These are phyloP conservation scores for Lepidocolaptes lacrymiger DNA, from an alignment of 2,797 vertebrate genomes.

Conservation along the genomic window DNA sequence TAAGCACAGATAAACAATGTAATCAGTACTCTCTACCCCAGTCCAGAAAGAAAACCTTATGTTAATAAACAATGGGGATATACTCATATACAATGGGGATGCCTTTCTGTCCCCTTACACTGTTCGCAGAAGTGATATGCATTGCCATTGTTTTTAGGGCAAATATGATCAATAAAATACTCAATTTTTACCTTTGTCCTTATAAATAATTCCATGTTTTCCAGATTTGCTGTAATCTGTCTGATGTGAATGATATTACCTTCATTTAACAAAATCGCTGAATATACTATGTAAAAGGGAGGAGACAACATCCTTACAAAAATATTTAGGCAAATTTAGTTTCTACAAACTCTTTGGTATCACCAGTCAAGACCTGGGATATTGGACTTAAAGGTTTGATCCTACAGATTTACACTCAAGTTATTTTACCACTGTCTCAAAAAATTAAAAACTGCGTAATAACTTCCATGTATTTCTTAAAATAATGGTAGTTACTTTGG, in stretches of 20 bases:
- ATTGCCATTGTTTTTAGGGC: not conserved
- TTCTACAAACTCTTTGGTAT: not conserved
- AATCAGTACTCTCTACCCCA: not conserved
- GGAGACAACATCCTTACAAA: not conserved
- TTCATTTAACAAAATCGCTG: not conserved
- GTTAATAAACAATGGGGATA: not conserved
- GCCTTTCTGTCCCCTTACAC: not conserved
- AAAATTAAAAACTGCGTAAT: not conserved
- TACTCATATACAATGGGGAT: not conserved
- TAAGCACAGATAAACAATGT: not conserved
- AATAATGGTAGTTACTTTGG: not conserved
- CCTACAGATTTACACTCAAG: not conserved
- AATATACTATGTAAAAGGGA: not conserved
- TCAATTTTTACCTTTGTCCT: not conserved
- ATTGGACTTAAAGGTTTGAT: not conserved
- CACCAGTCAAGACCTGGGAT: not conserved
- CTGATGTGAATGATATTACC: not conserved
- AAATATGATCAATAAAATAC: not conserved
- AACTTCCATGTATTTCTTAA: not conserved
- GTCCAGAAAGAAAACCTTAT: not conserved
- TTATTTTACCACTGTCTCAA: not conserved
- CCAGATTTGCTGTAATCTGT: not conserved
- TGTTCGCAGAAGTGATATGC: not conserved
- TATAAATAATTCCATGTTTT: not conserved
- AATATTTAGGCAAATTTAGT: not conserved